These are phyloP conservation scores for Salarias fasciatus DNA, from an alignment of 2,797 vertebrate genomes.

Conservation along the genomic window DNA sequence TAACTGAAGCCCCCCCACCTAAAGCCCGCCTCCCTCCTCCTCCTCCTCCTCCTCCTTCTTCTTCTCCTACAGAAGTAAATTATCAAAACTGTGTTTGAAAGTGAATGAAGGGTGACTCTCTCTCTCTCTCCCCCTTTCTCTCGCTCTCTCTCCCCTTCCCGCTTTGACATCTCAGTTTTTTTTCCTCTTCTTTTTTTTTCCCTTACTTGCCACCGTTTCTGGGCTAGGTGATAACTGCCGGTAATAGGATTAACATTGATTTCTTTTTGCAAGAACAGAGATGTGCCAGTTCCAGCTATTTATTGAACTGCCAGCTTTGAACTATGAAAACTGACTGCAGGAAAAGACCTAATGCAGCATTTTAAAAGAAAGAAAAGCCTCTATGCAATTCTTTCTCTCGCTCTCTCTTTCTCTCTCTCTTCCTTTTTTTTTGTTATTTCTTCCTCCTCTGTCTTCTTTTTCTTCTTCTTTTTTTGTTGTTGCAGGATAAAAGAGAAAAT, in stretches of 20 bases:
- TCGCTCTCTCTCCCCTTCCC: constrained; percentile 84
- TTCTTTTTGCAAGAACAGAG: constrained; percentile 99
- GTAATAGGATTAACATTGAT: constrained; percentile 99
- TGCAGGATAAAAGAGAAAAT: constrained; percentile 91
- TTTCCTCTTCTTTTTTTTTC: constrained; percentile 82
- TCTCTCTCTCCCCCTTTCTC: constrained; percentile 84
- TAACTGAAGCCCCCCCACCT: constrained; percentile 73
- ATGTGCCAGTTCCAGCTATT: constrained; percentile 99
- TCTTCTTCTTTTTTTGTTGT: constrained; percentile 90
- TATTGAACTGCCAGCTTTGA: constrained; percentile 99
- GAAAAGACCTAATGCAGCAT: constrained; percentile 92
- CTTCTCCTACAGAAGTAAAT: constrained; percentile 92
- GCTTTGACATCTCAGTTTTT: constrained; percentile 98
- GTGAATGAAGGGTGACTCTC: constrained; percentile 94
- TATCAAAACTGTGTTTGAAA: constrained; percentile 99
- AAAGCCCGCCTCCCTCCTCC: constrained; percentile 50
- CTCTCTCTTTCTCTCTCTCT: constrained; percentile 73
- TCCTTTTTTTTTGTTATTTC: constrained; percentile 82
- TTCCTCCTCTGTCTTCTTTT: constrained; percentile 79
- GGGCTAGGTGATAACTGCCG: constrained; percentile 99
- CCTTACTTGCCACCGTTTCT: constrained; percentile 95
- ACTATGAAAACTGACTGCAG: constrained; percentile 98
- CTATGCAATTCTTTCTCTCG: constrained; percentile 88
- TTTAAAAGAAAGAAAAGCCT: constrained; percentile 93
- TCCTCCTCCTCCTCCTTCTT: constrained; percentile 69